phyloP scores from a whole-genome alignment of 2,797 vertebrate species.

The Balearica regulorum region DNA sequence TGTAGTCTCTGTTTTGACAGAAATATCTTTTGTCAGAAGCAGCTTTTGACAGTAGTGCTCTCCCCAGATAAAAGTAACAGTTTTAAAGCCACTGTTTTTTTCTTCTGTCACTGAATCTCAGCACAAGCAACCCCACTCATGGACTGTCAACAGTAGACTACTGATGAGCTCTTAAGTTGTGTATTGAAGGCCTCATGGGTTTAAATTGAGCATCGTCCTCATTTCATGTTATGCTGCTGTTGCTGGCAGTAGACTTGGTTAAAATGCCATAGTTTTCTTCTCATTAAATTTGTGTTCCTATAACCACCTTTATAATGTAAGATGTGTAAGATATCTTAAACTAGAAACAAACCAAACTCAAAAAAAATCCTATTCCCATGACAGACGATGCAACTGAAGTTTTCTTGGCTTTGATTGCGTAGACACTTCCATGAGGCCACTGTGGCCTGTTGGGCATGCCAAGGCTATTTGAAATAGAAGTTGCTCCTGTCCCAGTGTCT shows the following conservation, averaged over 20 bases:
- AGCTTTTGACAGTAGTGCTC: not conserved
- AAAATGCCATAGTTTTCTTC: not conserved
- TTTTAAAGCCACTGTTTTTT: not conserved
- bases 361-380: not conserved
- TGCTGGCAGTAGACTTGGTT: not conserved
- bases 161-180: not conserved
- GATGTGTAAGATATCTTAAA: not conserved
- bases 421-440: not conserved
- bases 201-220: not conserved
- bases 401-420: not conserved
- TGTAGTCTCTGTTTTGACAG: constrained; percentile 8
- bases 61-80: not conserved
- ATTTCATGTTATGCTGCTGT: not conserved
- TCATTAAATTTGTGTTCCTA: not conserved
- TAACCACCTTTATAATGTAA: not conserved
- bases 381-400: not conserved
- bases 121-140: not conserved
- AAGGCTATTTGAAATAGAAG: not conserved
- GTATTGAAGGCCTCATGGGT: not conserved
- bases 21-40: constrained; percentile 13
- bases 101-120: not conserved
- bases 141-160: not conserved
- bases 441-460: not conserved
- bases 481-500: not conserved
- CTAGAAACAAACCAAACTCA: not conserved